Evolutionary conservation across 2,113 vertebrate species (phyloP).

Genomic region (Marcusenius ussheri): DNA sequence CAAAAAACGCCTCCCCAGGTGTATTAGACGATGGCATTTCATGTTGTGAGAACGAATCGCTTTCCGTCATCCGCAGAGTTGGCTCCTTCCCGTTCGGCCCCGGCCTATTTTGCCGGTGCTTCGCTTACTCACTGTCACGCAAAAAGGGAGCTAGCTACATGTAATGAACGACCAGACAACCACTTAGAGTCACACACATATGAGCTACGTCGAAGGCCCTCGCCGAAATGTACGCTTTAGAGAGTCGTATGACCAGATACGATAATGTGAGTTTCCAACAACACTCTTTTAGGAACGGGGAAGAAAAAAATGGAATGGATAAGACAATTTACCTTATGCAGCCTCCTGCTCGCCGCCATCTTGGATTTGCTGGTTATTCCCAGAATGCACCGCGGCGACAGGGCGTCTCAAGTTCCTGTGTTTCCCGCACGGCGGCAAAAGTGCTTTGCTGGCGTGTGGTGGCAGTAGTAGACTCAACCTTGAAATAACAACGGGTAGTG

Average conservation of each 20-base stretch:
- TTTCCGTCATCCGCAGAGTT: neutral
- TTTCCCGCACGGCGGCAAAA: neutral
- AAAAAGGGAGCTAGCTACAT: conserved; percentile 1
- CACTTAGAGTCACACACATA: neutral
- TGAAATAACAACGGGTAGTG: neutral
- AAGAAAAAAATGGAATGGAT: conserved; percentile 18
- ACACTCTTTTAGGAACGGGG: neutral
- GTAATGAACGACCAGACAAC: neutral
- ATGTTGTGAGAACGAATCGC: neutral
- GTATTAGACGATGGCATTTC: neutral
- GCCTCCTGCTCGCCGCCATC: conserved; percentile 80
- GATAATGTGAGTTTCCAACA: neutral
- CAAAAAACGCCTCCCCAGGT: neutral
- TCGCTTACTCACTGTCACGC: conserved; percentile 20
- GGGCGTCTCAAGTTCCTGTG: conserved; percentile 4
- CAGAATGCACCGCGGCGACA: conserved; percentile 61
- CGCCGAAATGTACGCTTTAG: neutral
- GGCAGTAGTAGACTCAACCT: neutral
- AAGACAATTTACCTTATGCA: conserved; percentile 70
- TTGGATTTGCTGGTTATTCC: conserved; percentile 66
- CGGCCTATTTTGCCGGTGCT: conserved; percentile 24
- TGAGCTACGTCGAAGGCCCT: neutral
- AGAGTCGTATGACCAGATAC: neutral
- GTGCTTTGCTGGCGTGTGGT: neutral
- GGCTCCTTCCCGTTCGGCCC: neutral